Percentiles rank a stretch among this genome's conserved stretches.
phyloP scores from a whole-genome alignment of 2,888 invertebrate species.

The Phragmatobia fuliginosa region DNA sequence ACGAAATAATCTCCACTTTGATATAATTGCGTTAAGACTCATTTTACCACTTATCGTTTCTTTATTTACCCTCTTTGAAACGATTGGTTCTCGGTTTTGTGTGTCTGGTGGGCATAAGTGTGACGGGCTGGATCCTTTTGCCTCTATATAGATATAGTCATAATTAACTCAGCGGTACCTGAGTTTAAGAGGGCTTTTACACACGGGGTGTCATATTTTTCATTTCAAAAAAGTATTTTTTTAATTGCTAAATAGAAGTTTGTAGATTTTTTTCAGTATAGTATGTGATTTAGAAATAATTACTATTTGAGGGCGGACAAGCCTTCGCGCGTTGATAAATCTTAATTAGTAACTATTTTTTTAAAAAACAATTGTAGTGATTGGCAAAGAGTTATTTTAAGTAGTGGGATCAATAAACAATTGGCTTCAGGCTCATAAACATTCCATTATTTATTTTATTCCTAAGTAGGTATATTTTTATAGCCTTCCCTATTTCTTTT shows the following conservation, averaged over 20 bases:
- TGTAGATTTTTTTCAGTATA: not conserved
- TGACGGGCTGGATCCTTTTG: slow-evolving; percentile 83
- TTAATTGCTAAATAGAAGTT: too few species aligned
- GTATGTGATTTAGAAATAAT: not conserved
- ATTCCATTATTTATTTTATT: not conserved
- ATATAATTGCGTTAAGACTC: slow-evolving; percentile 64
- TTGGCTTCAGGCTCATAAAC: not conserved
- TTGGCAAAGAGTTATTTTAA: not conserved
- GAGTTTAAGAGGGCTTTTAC: slow-evolving; percentile 66
- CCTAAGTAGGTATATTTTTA: too few species aligned
- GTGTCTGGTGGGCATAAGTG: slow-evolving; percentile 81
- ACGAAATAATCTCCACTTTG: slow-evolving; percentile 66
- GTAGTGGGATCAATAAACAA: not conserved
- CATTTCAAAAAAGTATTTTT: too few species aligned
- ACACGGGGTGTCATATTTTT: slow-evolving; percentile 62
- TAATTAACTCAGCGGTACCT: slow-evolving; percentile 83
- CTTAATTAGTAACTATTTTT: too few species aligned
- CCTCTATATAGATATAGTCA: slow-evolving; percentile 70
- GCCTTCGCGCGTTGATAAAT: not conserved
- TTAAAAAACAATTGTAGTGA: not conserved
- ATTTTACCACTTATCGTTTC: slow-evolving; percentile 59
- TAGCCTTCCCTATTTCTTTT: not conserved
- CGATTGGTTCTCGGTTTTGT: slow-evolving; percentile 77
- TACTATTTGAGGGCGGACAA: not conserved
- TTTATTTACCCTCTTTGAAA: slow-evolving; percentile 66